Evolutionary conservation across 2,113 vertebrate species (phyloP).

Genomic region (crab-eating macaque (Macaca fascicularis)): DNA sequence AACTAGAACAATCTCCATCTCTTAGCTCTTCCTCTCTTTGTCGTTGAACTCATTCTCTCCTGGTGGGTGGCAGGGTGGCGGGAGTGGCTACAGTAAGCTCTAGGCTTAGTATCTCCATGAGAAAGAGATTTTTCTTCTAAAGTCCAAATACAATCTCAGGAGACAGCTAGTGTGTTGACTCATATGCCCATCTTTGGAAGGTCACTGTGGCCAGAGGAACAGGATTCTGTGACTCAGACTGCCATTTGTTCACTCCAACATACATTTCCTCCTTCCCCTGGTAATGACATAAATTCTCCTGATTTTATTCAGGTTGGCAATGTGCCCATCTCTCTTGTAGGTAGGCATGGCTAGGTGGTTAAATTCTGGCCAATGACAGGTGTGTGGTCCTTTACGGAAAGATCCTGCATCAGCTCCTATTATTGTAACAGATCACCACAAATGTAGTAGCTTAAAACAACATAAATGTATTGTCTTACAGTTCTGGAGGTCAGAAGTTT

Average conservation of each 20-base stretch:
- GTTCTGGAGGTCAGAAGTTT: background rate
- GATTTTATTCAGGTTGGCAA: background rate
- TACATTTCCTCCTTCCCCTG: background rate
- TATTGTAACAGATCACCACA: background rate
- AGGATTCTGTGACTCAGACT: background rate
- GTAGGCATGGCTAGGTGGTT: background rate
- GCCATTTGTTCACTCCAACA: background rate
- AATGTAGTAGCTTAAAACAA: background rate
- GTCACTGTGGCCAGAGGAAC: background rate
- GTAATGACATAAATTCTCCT: background rate
- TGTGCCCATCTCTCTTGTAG: background rate
- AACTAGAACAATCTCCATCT: background rate
- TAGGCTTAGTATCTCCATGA: background rate
- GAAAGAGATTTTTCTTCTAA: background rate
- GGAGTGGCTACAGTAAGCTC: background rate
- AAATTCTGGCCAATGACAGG: background rate
- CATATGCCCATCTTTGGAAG: too few species aligned
- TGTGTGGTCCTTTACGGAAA: background rate
- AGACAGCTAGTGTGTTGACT: background rate
- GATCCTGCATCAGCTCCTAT: background rate
- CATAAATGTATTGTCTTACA: background rate
- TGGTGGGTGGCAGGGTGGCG: background rate
- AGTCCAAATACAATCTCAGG: background rate
- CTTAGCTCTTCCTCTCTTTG: background rate
- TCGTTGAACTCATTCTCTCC: background rate